Evolutionary conservation across 2,888 invertebrate genomes (phyloP).

Genomic region (Syrphus vitripennis): DNA sequence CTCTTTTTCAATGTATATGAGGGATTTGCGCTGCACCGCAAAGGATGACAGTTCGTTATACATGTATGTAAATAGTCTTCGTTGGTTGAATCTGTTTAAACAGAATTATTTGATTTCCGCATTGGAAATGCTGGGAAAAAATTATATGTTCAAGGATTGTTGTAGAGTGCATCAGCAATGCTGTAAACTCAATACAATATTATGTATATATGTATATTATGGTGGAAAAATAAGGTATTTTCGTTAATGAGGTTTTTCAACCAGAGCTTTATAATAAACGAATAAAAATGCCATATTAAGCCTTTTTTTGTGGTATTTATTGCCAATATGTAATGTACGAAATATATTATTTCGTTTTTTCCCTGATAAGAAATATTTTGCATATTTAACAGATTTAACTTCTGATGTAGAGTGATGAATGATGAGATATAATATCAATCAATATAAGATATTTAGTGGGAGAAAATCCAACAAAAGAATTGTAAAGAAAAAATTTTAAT

Average conservation of each 20-base stretch:
- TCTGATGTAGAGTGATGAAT: no score
- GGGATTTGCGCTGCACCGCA: background rate
- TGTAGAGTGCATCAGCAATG: background rate
- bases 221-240: constrained; percentile 53
- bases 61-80: no score
- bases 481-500: no score
- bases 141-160: constrained; percentile 29
- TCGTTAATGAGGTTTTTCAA: constrained; percentile 59
- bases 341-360: no score
- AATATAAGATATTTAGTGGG: no score
- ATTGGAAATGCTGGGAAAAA: constrained; percentile 39
- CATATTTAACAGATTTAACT: no score
- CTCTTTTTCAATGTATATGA: background rate
- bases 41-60: constrained; percentile 58
- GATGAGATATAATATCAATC: no score
- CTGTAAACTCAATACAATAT: constrained; percentile 26
- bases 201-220: constrained; percentile 29
- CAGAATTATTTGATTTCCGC: constrained; percentile 61
- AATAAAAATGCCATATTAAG: constrained; percentile 29
- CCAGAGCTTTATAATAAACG: constrained; percentile 36
- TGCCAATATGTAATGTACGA: background rate
- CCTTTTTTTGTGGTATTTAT: constrained; percentile 24
- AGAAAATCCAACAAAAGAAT: no score
- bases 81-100: constrained; percentile 61
- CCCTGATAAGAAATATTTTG: no score